Evolutionary conservation across 1,140 invertebrate genomes (phyloP), one percentile per base, ranked within the genome.

Genomic region (Ceratosolen solmsi): DNA sequence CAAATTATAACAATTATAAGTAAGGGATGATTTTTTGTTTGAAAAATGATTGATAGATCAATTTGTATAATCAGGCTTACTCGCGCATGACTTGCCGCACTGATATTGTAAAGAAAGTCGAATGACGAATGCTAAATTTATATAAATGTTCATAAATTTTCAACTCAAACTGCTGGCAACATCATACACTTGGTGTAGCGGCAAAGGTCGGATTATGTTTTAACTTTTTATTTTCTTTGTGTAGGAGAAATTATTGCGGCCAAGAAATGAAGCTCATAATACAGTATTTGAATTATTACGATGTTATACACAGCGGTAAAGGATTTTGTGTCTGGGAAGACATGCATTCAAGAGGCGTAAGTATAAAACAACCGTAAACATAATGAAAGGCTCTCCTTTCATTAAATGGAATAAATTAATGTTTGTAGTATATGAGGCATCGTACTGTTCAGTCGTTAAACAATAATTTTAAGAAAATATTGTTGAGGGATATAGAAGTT

Each of bases 391-490:
- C 27, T 27, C 27, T 30, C n/a, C n/a, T 8, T 38, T 68, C 3
- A 22, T 58, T 9, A 58, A 68, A 68, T 22, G 63, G 63, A 7
- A 38, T 68, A 22, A 13, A 17, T 38, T 49, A 49, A 49, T 41
- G 58, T 25, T 74, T 36, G 2, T 49, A 80, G 79, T 80, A 68
- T 20, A 60, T 75, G 70, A 30, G 0, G 7, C 79, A 80, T 36
- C 27, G 79, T 17, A 68, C 38, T 0, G 7, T 15, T 7, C 71
- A 80, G 9, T 80, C 79, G 20, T 33, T 80, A 11, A 74, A 68
- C 1, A 80, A 80, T 63, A 68, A 80, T 25, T 80, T 80, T 20
- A 74, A 58, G 30, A 74, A 17, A 51, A 30, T 15, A 0, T 11
- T 80, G 3, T 41, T 80, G 22, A 63, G 56, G 9, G 71, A 80